These are phyloP conservation scores for Sipha flava DNA, from an alignment of 1,140 invertebrate species.

Conservation along the genomic window DNA sequence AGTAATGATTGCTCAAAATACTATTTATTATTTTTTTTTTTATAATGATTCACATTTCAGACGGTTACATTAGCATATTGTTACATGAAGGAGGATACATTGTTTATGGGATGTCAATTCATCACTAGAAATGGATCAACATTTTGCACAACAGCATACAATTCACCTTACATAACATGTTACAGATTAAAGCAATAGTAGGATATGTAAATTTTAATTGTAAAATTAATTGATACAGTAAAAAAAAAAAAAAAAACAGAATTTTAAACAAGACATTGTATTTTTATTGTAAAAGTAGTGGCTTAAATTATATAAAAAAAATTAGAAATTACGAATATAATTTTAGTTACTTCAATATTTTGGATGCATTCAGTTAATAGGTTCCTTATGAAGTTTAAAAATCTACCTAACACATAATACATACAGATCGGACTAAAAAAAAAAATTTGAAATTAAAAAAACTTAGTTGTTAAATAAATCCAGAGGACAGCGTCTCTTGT, in stretches of 20 bases:
- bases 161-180: constrained; percentile 39
- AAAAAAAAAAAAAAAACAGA: neutral
- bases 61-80: constrained; percentile 34
- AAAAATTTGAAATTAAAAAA: constrained; percentile 7
- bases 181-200: constrained; percentile 18
- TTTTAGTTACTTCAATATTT: neutral
- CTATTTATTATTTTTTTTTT: too few relatives aligned
- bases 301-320: constrained; percentile 24
- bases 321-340: neutral
- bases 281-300: constrained; percentile 17
- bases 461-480: constrained; percentile 25
- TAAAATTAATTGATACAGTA: too few relatives aligned
- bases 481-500: constrained; percentile 29
- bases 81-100: constrained; percentile 36
- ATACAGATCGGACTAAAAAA: neutral
- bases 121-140: constrained; percentile 38
- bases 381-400: neutral
- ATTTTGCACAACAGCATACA: constrained; percentile 41
- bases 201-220: neutral
- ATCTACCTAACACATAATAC: constrained; percentile 1
- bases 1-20: neutral
- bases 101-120: constrained; percentile 41
- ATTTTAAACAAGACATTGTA: constrained; percentile 21
- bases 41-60: too few relatives aligned
- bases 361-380: neutral